These are phyloP conservation scores for Mastacembelus armatus DNA, from an alignment of 2,797 vertebrate genomes.

Conservation along the genomic window DNA sequence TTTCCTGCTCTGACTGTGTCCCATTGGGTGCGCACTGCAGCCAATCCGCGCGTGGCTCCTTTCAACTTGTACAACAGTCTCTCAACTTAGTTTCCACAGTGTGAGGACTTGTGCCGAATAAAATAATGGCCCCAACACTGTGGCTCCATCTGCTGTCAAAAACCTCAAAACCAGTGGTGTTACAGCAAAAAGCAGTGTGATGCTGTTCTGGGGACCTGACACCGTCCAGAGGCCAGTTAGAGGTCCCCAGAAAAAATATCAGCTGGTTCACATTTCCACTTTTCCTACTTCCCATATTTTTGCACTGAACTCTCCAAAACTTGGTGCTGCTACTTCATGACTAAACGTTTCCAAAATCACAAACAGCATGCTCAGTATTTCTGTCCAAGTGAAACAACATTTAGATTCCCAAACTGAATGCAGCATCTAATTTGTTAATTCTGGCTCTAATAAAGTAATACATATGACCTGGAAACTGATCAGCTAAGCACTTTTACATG, in stretches of 20 bases:
- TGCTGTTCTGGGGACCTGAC: background rate
- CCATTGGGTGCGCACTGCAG: conserved; percentile 56
- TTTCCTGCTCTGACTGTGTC: conserved; percentile 53
- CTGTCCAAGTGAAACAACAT: background rate
- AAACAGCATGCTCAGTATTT: background rate
- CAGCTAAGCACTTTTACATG: too few relatives aligned
- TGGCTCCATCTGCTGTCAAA: conserved; percentile 81
- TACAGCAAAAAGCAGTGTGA: background rate
- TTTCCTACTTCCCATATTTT: background rate
- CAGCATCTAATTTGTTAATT: too few relatives aligned
- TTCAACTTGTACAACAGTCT: conserved; percentile 15
- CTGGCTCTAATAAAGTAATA: too few relatives aligned
- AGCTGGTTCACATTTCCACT: background rate
- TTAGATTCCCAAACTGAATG: background rate
- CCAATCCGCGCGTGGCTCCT: conserved; percentile 57
- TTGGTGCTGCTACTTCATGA: background rate
- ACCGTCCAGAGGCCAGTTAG: background rate
- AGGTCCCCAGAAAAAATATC: background rate
- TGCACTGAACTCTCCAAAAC: background rate
- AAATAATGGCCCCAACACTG: conserved; percentile 33
- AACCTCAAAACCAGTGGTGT: background rate
- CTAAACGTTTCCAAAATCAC: background rate
- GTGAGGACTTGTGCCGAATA: conserved; percentile 8
- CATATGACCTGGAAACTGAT: too few relatives aligned
- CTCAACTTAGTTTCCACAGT: conserved; percentile 18